Conservation (phyloP, 2,797 vertebrate species). For the Geotrypetes seraphini region DNA sequence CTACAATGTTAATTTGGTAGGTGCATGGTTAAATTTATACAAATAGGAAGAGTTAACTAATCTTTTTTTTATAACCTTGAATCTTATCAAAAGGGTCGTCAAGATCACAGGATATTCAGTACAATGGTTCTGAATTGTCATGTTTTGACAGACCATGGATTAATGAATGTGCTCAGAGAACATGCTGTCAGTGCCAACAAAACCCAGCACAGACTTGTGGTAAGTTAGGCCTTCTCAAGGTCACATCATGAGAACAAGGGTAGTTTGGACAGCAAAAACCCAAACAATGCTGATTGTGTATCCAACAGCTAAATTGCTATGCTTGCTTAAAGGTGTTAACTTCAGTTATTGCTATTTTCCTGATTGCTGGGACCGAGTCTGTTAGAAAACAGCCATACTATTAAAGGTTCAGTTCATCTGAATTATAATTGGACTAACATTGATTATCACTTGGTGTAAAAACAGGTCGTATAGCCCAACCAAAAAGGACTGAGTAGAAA, state of each 20-base stretch:
- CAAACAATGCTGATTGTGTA: background rate
- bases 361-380: background rate
- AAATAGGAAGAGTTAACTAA: too few species aligned
- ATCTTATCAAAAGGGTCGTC: constrained; percentile 54
- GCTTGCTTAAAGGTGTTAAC: background rate
- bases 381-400: background rate
- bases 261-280: background rate
- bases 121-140: constrained; percentile 77
- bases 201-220: constrained; percentile 65
- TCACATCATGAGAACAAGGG: background rate
- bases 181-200: constrained; percentile 72
- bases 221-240: constrained; percentile 33
- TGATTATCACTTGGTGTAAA: too few species aligned
- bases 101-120: constrained; percentile 72
- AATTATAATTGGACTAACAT: too few species aligned
- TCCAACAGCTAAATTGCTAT: background rate
- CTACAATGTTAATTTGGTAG: too few species aligned
- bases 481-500: too few species aligned
- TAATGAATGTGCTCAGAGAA: constrained; percentile 54
- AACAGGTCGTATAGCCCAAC: too few species aligned
- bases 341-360: background rate
- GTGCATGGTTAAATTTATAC: too few species aligned
- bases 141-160: constrained; percentile 71
- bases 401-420: too few species aligned
- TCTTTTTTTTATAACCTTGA: too few species aligned